Base-by-base conservation (phyloP, 2,113 vertebrate species). In the Zosterops hypoxanthus region DNA sequence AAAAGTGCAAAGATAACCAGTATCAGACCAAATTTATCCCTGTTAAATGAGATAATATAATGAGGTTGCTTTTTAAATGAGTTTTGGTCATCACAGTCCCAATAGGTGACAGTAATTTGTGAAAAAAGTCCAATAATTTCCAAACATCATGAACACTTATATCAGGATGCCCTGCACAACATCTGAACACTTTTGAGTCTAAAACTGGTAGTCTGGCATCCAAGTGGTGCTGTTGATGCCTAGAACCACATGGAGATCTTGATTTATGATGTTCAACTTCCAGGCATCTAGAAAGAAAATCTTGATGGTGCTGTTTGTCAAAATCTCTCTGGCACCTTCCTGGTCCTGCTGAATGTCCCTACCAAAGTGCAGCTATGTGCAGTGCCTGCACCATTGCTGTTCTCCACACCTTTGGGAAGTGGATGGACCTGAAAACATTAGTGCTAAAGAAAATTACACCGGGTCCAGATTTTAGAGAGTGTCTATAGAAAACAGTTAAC, bases 101-200 rank as follows among this genome's bases (percentile, higher is more conserved):
- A 65, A n/a, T 0, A 7, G 9, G 31, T 69, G 25, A 65, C 31
- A 69, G 24, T 15, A 82, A 82, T 92, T 88, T 70, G 42, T 50
- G 59, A 69, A 69, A 90, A 64, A 66, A 90, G 36, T 82, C 65
- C 57, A 79, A 26, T 29, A 29, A 61, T 90, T 93, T 96, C 73
- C 66, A 86, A 55, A 77, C 31, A 80, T 90, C 50, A 47, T 24
- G 16, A 83, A 34, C 26, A 66, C 36, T 85, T 88, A 83, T 88
- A 50, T 80, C 23, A 77, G 34, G 31, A 50, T 70, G 25, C 6
- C 14, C 11, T 69, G 21, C 17, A 80, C 26, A 81, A 70, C 56
- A 70, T 0, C 7, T 52, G 28, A 85, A 60, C 11, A 46, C 31
- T 92, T 72, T 14, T 12, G 15, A 65, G 19, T 59, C 23, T 82